Evolutionary conservation across 2,113 vertebrate species (phyloP).

Genomic region (Oplegnathus fasciatus): DNA sequence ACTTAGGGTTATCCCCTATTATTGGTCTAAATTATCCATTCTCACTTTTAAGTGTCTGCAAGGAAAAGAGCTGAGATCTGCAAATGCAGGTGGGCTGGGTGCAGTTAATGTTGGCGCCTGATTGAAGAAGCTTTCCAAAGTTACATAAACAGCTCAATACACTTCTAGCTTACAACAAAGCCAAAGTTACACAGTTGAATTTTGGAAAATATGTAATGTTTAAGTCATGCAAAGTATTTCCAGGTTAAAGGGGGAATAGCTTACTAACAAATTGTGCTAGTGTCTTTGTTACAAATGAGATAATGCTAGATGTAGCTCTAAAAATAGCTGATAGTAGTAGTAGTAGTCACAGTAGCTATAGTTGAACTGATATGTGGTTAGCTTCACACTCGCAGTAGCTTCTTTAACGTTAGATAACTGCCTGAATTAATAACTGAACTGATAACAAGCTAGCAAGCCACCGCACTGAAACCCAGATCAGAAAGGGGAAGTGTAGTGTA

Average conservation of each 20-base stretch:
- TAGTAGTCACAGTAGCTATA: too few species aligned
- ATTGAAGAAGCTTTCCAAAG: neutral
- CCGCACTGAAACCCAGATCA: neutral
- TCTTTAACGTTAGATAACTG: neutral
- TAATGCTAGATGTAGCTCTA: neutral
- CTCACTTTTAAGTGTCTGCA: neutral
- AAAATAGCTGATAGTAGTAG: too few species aligned
- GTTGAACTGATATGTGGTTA: neutral
- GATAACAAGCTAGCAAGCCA: neutral
- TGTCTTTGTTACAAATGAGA: neutral
- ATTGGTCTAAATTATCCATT: neutral
- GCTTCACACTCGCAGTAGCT: neutral
- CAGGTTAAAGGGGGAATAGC: neutral
- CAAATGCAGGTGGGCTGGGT: neutral
- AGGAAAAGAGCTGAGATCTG: neutral
- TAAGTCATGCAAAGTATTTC: neutral
- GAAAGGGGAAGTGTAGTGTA: neutral
- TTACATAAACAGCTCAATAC: neutral
- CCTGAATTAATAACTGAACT: neutral
- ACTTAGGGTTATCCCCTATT: neutral
- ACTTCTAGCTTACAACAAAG: neutral
- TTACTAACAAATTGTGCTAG: neutral
- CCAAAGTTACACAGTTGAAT: neutral
- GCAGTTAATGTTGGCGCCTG: neutral
- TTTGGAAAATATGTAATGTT: neutral